Conservation (phyloP, 2,888 invertebrate species). For the Thyatira batis region DNA sequence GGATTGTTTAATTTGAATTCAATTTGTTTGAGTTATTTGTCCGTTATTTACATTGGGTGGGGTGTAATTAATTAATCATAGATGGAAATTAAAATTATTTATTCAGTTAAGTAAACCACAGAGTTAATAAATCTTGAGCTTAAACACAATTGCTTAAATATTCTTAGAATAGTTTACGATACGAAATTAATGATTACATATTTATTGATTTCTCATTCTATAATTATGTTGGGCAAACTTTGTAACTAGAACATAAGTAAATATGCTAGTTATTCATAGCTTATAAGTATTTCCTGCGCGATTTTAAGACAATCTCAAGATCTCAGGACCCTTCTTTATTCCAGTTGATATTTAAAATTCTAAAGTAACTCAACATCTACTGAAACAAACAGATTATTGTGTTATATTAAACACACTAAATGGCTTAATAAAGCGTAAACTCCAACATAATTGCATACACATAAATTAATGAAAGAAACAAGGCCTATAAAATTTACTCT, state of each 20-base stretch:
- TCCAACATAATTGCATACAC: no score
- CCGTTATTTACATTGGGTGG: not conserved
- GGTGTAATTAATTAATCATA: not conserved
- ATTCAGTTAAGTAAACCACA: not conserved
- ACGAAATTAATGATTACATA: not conserved
- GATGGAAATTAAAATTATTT: not conserved
- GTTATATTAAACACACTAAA: not conserved
- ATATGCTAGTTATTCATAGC: no score
- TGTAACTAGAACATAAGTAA: no score
- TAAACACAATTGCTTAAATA: not conserved
- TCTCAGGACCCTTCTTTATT: no score
- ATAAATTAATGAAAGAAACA: not conserved
- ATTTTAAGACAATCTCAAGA: no score
- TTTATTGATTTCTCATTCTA: not conserved
- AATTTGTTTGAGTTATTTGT: not conserved
- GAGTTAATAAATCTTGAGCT: not conserved
- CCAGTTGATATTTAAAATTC: no score
- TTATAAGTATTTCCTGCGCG: no score
- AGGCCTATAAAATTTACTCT: not conserved
- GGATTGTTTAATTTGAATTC: not conserved
- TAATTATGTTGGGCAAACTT: not conserved
- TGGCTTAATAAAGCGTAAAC: not conserved
- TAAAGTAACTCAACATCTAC: no score
- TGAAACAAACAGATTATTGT: not conserved
- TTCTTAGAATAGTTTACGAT: not conserved